Evolutionary conservation across 2,113 vertebrate genomes (phyloP).

Genomic region (Atlantisia rogersi): DNA sequence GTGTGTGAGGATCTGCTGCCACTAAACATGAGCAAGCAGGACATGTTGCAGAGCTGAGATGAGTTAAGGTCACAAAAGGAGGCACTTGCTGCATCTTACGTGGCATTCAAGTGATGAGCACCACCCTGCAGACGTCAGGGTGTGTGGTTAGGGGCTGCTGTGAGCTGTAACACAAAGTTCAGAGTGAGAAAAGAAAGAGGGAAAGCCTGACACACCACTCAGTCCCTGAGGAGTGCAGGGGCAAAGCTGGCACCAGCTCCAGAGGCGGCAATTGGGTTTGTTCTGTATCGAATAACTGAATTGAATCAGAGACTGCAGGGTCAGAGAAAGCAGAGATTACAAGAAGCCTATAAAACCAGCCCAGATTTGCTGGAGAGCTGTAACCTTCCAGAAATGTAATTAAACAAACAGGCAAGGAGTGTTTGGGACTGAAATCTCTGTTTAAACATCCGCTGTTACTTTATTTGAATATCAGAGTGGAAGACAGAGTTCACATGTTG

Average conservation of each 20-base stretch:
- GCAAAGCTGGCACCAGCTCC: not conserved
- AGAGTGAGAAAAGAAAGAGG: not conserved
- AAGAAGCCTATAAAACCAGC: not conserved
- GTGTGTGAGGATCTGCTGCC: not conserved
- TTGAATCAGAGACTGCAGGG: not conserved
- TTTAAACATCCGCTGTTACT: conserved; percentile 27
- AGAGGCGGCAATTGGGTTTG: not conserved
- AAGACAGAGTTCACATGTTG: not conserved
- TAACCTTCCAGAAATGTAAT: conserved; percentile 39
- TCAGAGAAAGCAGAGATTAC: not conserved
- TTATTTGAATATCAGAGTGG: conserved; percentile 18
- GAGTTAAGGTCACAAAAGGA: not conserved
- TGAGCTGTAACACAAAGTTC: not conserved
- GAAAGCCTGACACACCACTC: not conserved
- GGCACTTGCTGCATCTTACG: not conserved
- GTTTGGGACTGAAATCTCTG: conserved; percentile 30
- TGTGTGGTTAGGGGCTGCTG: not conserved
- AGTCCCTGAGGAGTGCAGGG: not conserved
- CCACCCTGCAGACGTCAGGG: not conserved
- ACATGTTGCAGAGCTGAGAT: not conserved
- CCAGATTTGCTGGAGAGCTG: not conserved
- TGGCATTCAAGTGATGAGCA: fast-evolving
- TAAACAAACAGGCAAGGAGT: conserved; percentile 36
- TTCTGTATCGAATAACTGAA: not conserved
- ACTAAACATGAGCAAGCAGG: not conserved